A percentile compares a stretch with the other conserved stretches of the same genome.
phyloP scores from a whole-genome alignment of 1,140 invertebrate genomes.

The Lerema accius region DNA sequence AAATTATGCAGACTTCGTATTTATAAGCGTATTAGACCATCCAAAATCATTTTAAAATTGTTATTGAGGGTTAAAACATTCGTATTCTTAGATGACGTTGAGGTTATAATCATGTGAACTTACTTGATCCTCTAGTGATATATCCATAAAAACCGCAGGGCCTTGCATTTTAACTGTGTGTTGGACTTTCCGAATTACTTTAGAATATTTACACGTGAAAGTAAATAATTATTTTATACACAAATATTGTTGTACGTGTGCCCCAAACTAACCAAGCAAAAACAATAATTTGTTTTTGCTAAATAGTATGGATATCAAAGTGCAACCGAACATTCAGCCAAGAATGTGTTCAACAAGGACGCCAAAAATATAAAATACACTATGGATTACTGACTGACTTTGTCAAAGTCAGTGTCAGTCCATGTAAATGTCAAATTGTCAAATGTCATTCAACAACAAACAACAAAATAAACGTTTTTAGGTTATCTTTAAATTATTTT shows the following conservation, averaged over 20 bases:
- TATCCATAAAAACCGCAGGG: constrained; percentile 91
- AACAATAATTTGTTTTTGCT: background rate
- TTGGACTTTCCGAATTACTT: background rate
- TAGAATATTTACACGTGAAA: background rate
- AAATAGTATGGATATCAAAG: too few relatives aligned
- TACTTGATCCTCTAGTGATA: constrained; percentile 91
- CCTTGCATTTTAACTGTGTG: constrained; percentile 84
- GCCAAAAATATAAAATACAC: too few relatives aligned
- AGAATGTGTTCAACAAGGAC: too few relatives aligned
- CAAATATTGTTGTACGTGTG: constrained; percentile 19
- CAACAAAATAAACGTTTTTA: too few relatives aligned
- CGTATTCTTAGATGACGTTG: constrained; percentile 2
- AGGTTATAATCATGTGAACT: constrained; percentile 68
- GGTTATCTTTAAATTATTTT: too few relatives aligned
- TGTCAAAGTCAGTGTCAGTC: too few relatives aligned
- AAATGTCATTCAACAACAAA: too few relatives aligned
- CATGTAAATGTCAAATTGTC: too few relatives aligned
- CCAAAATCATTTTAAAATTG: background rate
- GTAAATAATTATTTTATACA: background rate
- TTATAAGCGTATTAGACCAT: too few relatives aligned
- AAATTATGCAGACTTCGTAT: too few relatives aligned
- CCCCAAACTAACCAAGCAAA: constrained; percentile 11
- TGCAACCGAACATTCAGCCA: too few relatives aligned
- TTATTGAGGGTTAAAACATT: background rate
- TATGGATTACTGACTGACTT: too few relatives aligned